phyloP scores from a whole-genome alignment of 2,797 vertebrate species.

The Hippocampus kuda region DNA sequence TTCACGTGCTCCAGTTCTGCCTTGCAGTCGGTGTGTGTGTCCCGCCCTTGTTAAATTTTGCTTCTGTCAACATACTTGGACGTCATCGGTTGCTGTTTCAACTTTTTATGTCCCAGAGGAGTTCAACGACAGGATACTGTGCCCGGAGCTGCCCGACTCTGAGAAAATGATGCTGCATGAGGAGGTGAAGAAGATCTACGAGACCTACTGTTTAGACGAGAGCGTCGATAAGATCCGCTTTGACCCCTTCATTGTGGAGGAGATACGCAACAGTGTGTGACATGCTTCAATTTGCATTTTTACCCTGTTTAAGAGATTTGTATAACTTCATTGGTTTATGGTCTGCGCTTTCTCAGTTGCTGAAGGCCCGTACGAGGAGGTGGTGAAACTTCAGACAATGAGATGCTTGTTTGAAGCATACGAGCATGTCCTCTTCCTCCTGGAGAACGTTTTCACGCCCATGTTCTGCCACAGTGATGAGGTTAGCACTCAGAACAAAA shows the following conservation, averaged over 20 bases:
- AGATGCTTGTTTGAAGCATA: slow-evolving; percentile 95
- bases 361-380: slow-evolving; percentile 77
- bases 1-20: slow-evolving; percentile 95
- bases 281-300: background rate
- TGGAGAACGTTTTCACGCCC: slow-evolving; percentile 93
- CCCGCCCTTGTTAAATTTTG: background rate
- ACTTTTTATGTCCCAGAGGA: slow-evolving; percentile 71
- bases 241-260: slow-evolving; percentile 90
- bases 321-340: background rate
- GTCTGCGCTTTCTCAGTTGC: slow-evolving; percentile 67
- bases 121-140: slow-evolving; percentile 90
- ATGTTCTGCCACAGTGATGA: slow-evolving; percentile 98
- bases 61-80: background rate
- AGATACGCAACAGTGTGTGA: slow-evolving; percentile 85
- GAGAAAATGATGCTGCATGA: slow-evolving; percentile 85
- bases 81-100: background rate
- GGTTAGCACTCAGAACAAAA: slow-evolving; percentile 53
- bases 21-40: slow-evolving; percentile 80
- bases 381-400: slow-evolving; percentile 96
- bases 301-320: background rate
- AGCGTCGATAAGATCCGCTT: slow-evolving; percentile 95
- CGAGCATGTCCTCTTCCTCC: slow-evolving; percentile 89
- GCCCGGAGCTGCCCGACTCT: slow-evolving; percentile 81
- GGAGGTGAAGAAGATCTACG: slow-evolving; percentile 91
- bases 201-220: slow-evolving; percentile 93